phyloP scores from a whole-genome alignment of 1,140 invertebrate species.

The Drosophila sproati region DNA sequence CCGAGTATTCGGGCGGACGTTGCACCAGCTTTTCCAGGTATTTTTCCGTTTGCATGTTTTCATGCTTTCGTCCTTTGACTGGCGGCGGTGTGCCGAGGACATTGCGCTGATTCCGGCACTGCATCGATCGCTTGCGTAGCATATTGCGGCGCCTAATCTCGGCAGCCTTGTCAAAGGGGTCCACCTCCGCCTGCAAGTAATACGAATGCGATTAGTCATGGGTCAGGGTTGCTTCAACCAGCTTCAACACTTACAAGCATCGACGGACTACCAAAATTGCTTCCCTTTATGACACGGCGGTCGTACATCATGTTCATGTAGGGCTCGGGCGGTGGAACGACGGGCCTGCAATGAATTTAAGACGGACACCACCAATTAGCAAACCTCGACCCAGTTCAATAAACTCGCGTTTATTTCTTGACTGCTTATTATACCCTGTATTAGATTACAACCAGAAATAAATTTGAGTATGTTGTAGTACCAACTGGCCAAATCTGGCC shows the following conservation, averaged over 20 bases:
- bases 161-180: constrained; percentile 84
- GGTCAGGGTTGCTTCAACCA: constrained; percentile 58
- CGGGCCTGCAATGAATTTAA: constrained; percentile 57
- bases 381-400: constrained; percentile 73
- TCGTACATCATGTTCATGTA: constrained; percentile 95
- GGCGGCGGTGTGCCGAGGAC: constrained; percentile 89
- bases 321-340: constrained; percentile 83
- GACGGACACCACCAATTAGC: constrained; percentile 60
- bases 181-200: constrained; percentile 65
- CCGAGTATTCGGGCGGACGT: constrained; percentile 89
- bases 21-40: constrained; percentile 93
- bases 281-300: constrained; percentile 91
- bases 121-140: constrained; percentile 85
- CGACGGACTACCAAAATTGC: constrained; percentile 86
- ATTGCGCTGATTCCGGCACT: constrained; percentile 84
- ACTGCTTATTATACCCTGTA: constrained; percentile 2
- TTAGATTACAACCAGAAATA: not conserved
- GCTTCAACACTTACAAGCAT: constrained; percentile 59
- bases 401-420: constrained; percentile 25
- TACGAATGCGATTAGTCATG: constrained; percentile 46
- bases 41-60: constrained; percentile 93
- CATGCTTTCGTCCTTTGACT: constrained; percentile 91
- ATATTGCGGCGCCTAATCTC: constrained; percentile 86
- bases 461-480: not conserved
- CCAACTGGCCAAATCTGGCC: not conserved